These are phyloP conservation scores for Campoletis sonorensis DNA, from an alignment of 1,140 invertebrate species.

Conservation along the genomic window DNA sequence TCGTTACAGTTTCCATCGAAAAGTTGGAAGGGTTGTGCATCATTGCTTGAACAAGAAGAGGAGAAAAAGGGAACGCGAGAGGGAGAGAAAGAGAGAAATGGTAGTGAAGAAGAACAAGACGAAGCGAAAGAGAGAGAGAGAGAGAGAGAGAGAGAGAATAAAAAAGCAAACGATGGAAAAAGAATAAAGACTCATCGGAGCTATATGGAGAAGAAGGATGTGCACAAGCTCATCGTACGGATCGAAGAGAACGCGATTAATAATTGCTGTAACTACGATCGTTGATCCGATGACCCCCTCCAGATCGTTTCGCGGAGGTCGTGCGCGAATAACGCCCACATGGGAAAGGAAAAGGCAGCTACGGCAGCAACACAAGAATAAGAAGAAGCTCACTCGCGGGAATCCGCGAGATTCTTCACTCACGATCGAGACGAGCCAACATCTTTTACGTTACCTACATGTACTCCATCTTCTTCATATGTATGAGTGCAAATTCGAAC, in stretches of 20 bases:
- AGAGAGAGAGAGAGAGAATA: constrained; percentile 1
- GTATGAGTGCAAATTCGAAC: background rate
- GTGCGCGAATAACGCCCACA: constrained; percentile 62
- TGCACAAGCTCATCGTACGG: constrained; percentile 18
- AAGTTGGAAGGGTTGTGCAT: constrained; percentile 33
- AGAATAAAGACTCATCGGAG: constrained; percentile 32
- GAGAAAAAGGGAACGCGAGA: background rate
- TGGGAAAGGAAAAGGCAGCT: constrained; percentile 56
- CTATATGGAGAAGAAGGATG: constrained; percentile 50
- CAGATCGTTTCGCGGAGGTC: constrained; percentile 61
- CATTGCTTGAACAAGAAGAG: constrained; percentile 1
- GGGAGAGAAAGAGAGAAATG: background rate
- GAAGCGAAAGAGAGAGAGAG: background rate
- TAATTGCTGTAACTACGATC: constrained; percentile 68
- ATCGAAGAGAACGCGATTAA: constrained; percentile 62
- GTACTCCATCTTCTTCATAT: constrained; percentile 18
- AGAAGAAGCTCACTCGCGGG: constrained; percentile 46
- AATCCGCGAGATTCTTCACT: constrained; percentile 42
- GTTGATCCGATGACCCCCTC: constrained; percentile 68
- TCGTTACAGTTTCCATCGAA: constrained; percentile 44
- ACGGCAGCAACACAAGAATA: constrained; percentile 5
- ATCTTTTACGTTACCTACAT: background rate
- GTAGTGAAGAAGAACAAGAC: background rate
- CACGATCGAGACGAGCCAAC: constrained; percentile 32
- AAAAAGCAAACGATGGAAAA: background rate